Conservation (phyloP, 2,797 vertebrate species). For the Podarcis siculus region DNA sequence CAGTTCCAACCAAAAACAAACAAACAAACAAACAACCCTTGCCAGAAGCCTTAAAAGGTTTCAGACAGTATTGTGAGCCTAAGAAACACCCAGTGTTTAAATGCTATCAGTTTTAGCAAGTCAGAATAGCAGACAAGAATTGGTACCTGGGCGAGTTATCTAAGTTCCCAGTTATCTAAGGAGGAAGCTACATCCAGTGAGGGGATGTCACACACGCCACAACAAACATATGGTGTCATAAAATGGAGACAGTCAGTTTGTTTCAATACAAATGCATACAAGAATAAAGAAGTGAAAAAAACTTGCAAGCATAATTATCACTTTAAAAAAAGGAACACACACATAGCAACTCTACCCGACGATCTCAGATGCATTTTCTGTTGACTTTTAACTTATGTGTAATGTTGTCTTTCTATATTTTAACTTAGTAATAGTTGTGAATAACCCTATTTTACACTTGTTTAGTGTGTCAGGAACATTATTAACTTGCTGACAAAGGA, state of each 20-base stretch:
- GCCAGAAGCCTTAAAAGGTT: background rate
- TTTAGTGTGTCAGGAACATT: slow-evolving; percentile 20
- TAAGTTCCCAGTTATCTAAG: too few species aligned
- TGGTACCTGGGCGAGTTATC: too few species aligned
- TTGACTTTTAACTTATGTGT: background rate
- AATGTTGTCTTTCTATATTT: background rate
- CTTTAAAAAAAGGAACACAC: background rate
- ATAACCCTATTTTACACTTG: background rate
- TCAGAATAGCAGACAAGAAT: too few species aligned
- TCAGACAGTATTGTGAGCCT: background rate
- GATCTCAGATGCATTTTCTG: background rate
- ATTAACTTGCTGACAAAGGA: slow-evolving; percentile 4
- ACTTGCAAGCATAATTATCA: background rate
- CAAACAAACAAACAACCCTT: background rate
- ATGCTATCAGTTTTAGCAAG: background rate
- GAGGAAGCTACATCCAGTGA: too few species aligned
- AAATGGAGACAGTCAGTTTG: background rate
- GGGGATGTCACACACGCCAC: too few species aligned
- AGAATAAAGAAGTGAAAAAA: background rate
- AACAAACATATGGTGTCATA: background rate
- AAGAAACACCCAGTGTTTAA: background rate
- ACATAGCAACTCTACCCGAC: background rate
- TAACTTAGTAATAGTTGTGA: background rate
- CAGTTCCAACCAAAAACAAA: too few species aligned
- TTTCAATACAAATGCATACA: background rate